Evolutionary conservation across 2,797 vertebrate species (phyloP), one percentile per base, ranked within the genome.

Genomic region (Perdix hodgsoniae): DNA sequence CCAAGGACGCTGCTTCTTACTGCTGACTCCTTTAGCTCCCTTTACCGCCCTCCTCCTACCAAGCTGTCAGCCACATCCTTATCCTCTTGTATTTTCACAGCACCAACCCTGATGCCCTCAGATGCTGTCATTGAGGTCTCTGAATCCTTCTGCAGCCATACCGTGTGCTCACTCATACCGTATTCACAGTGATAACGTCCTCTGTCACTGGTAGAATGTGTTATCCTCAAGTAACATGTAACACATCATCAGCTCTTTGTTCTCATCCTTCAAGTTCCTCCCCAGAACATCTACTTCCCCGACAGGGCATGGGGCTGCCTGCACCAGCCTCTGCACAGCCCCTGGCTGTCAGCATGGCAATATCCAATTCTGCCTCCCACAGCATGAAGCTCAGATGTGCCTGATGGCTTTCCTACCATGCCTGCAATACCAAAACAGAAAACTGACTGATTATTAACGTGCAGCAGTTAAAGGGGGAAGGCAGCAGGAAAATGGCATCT

Each of bases 81-180:
- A 9, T 8, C 16, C 14, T 50, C 22, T 33, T 7, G 8, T n/a
- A 19, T 37, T 27, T 40, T 22, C 63, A 15, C 73, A 31, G 59
- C 49, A 16, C 42, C 8, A 16, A 4, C 10, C 2, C 26, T 13
- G n/a, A 37, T 57, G 35, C 16, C 27, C 24, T 21, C 40, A 14
- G 26, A 18, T 26, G 10, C 14, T 4, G 0, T 24, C 26, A 4
- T 22, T 1, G 2, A 22, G n/a, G 23, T 59, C 52, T 63, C 31
- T 10, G 22, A 12, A 26, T 31, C 35, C n/a, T 56, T 31, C 47
- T 16, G 8, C 40, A 16, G 35, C 65, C 3, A 0, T 19, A 11
- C 65, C 5, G 9, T 0, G 2, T 1, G 8, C 10, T 9, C n/a
- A 9, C 5, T 47, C 19, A 57, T n/a, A n/a, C 45, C 21, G 6